Conservation (phyloP, 2,888 invertebrate species). For the Terebella lapidaria region DNA sequence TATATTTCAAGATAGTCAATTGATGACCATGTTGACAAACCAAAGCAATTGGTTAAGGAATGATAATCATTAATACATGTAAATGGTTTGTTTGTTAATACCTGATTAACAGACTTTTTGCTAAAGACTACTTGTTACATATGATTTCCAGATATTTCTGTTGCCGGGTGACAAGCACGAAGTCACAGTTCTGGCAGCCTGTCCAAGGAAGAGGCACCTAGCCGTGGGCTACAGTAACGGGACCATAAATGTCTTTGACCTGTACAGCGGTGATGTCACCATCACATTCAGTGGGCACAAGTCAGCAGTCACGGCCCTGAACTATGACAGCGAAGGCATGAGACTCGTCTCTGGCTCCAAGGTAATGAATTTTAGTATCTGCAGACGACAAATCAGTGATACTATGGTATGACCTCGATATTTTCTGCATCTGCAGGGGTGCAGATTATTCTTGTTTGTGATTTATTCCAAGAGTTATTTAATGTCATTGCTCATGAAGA, state of each 20-base stretch:
- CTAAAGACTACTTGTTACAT: not conserved
- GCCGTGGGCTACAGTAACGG: conserved; percentile 93
- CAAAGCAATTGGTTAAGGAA: no score
- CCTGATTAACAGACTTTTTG: not conserved
- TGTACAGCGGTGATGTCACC: conserved; percentile 63
- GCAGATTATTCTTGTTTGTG: not conserved
- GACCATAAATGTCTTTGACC: conserved; percentile 74
- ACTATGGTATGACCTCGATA: not conserved
- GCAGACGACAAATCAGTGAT: not conserved
- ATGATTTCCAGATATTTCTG: conserved; percentile 64
- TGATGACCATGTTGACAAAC: not conserved
- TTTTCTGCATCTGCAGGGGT: no score
- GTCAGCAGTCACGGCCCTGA: conserved; percentile 74
- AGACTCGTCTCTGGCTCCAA: conserved; percentile 83
- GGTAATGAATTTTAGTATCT: conserved; percentile 53
- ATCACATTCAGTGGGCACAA: conserved; percentile 76
- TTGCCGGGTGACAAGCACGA: conserved; percentile 75
- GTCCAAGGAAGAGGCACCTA: conserved; percentile 67
- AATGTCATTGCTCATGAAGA: no score
- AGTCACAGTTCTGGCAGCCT: conserved; percentile 72
- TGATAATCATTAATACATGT: no score
- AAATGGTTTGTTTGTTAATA: not conserved
- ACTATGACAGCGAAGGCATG: conserved; percentile 75
- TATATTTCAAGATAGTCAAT: not conserved
- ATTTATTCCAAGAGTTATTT: conserved; percentile 2